Evolutionary conservation across 2,888 invertebrate species (phyloP), one percentile per base, ranked within the genome.

Genomic region (Pristionchus mayeri): DNA sequence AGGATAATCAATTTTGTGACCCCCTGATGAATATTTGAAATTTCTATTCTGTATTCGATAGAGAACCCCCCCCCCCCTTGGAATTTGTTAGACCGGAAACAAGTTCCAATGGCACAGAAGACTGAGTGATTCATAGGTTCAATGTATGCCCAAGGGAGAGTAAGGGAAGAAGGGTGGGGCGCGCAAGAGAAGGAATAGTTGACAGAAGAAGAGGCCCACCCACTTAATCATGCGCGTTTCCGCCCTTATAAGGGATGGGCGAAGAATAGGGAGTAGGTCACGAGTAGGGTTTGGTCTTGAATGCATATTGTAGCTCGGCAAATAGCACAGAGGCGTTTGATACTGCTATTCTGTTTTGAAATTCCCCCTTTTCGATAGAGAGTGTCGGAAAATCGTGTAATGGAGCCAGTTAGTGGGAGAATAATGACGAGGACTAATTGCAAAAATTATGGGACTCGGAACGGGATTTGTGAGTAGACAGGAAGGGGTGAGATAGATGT

Each of bases 161-260:
- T 18, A 24, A 75, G 54, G 24, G 54, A 54, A 4, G 50, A 16
- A 52, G 52, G n/a, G 44, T 44, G 44, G 44, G 44, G 44, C 6
- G 44, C n/a, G n/a, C n/a, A n/a, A 27, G 30, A 30, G 76, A 48
- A 24, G n/a, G 48, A 27, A 50, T 44, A 37, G 76, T 76, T 76
- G 76, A 76, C 76, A 76, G 67, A 67, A 37, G 67, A 40, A 37
- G 3, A 11, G 37, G 27, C 16, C 30, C 30, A 16, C 24, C 40
- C 76, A 76, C 76, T 76, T 76, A 76, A 76, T 76, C 76, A 76
- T 76, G 27, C 24, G 27, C 18, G 44, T 24, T 24, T 18, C 71
- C 71, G 37, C 37, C 13, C 40, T 44, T 48, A 67, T 37, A 37
- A 37, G 18, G 37, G 67, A 21, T 40, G 67, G 7, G 67, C 21